Base-by-base conservation (phyloP, 2,888 invertebrate species). In the Onthophagus sagittarius region DNA sequence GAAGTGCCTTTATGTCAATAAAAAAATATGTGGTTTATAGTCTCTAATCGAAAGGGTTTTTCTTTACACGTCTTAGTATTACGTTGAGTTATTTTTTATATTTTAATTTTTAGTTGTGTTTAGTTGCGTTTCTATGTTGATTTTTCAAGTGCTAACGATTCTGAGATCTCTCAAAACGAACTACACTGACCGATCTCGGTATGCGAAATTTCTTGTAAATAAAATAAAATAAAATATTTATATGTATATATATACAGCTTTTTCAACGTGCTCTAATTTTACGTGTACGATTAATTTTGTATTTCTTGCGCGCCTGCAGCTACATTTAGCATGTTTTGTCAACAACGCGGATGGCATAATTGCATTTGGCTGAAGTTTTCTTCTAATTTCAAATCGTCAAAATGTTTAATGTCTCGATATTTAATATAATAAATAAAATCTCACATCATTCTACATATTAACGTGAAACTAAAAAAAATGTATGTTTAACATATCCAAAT, bases 61-160 rank as follows among this genome's bases (percentile, higher is more conserved):
- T 73, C 53, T 72, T 62, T 23, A 23, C 23, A 69, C 63, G n/a
- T 69, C 33, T 72, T 53, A 70, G 14, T 73, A 71, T 73, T 70
- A 62, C 65, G 71, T 73, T 72, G 39, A 63, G 69, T 75, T 72
- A 74, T 72, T 72, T 70, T 64, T 69, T 73, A 74, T 63, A 71
- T 31, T 76, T 75, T 75, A 62, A 9, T 73, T 73, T 75, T 74
- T 72, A 65, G 69, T 73, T 74, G 70, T 69, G 63, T 76, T 73
- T 73, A 72, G 13, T 70, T 73, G 72, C 13, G 32, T 63, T 62
- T 69, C 71, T 75, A 71, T 74, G 67, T 39, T 75, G 71, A 71
- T 69, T 23, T 74, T 74, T 72, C 23, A 70, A 72, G 70, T 72
- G 74, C 74, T 74, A 74, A 74, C 72, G 74, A 64, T 74, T 72